Base-by-base conservation (phyloP, 2,888 invertebrate genomes). In the Pyrochroa serraticornis region DNA sequence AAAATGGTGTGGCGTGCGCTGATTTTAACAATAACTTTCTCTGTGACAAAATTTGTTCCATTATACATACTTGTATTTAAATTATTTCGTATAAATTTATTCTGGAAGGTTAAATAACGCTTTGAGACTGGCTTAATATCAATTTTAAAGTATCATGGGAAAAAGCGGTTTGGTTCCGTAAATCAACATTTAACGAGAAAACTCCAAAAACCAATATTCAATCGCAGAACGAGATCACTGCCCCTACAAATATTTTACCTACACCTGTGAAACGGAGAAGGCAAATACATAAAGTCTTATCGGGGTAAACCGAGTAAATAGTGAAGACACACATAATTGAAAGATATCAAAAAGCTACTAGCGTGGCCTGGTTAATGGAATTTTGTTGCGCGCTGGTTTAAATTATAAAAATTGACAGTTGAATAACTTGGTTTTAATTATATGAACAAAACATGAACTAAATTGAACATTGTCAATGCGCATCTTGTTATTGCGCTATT, bases 21-120 rank as follows among this genome's bases (percentile, higher is more conserved):
- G 53, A 53, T 53, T 53, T 46, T 45, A 53, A 34, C 39, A 53
- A 10, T 46, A 38, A 53, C 53, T 53, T 53, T 53, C 53, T 53
- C 53, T 53, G 53, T 41, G 53, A 53, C 53, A 46, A 35, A 36
- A 52, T 13, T 52, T 33, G 38, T 52, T 52, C 44, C 52, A 45
- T 52, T 52, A 50, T 42, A 22, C 22, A n/a, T n/a, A 30, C 31
- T 30, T 50, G 10, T 52, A 52, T 52, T 52, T 38, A 52, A 52
- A 52, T 52, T 44, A 52, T 44, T 35, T 35, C 35, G 34, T 53
- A 39, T 39, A 53, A 53, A 53, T 44, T 43, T 51, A 44, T 42
- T 52, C 52, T 46, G 44, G 44, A 53, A 53, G 52, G 52, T 46
- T 45, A 45, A 39, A 45, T 30, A 53, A 53, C 52, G 32, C 36